Base-by-base conservation (phyloP, 2,888 invertebrate genomes). In the Drosophila imparisetae region DNA sequence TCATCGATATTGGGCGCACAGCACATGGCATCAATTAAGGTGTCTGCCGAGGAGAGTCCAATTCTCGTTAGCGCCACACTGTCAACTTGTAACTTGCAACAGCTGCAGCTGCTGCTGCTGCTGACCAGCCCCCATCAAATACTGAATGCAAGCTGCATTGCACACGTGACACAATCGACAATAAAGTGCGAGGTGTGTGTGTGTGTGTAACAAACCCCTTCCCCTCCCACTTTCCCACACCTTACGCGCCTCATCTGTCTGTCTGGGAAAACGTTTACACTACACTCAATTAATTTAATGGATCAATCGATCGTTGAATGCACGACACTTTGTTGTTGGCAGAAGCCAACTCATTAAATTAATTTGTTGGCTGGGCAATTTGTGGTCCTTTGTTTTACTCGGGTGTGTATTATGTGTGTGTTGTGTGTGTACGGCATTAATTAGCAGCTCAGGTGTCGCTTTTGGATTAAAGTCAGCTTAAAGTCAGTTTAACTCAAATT, bases 261-360 rank as follows among this genome's bases (percentile, higher is more conserved):
- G 66, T 52, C 30, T 71, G 67, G 75, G 72, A 72, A 80, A 87
- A 74, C 81, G 79, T 74, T 83, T 83, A 59, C 76, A 77, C 78
- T 82, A 77, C 78, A 84, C 83, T 87, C 87, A 85, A 85, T 85
- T 85, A 83, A 87, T 85, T 85, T 85, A 85, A 85, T 85, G 85
- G 87, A 83, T 77, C 81, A 83, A 85, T 85, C 83, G 85, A 87
- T 87, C 85, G 86, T 49, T 74, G 66, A 64, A 63, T 50, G 40
- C 57, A 52, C 45, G 40, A 49, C 54, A 29, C 27, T 49, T 54
- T 38, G 69, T 58, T 66, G 55, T 45, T 38, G 55, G n/a, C 58
- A 71, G 32, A 48, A 50, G 54, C 49, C 64, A 61, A 67, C 32
- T 58, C 62, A 81, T 78, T 76, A 76, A 74, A 58, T 65, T 61